Base-by-base conservation (phyloP, 2,888 invertebrate genomes). In the Eristalis tenax region DNA sequence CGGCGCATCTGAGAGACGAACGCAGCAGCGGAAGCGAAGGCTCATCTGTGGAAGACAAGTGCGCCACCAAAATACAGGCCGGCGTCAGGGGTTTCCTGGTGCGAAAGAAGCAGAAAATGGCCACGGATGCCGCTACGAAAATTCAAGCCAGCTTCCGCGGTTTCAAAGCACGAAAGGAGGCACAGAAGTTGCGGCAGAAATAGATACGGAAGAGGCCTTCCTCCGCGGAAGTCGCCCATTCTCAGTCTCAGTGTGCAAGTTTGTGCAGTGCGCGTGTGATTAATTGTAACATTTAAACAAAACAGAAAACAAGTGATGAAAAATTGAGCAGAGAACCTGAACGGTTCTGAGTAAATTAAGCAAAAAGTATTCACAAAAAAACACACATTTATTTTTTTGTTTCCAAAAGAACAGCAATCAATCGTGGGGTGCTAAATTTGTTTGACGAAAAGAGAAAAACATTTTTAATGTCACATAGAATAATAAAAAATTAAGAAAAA, bases 101-200 rank as follows among this genome's bases (percentile, higher is more conserved):
- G 28, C 90, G 93, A 3, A 92, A 93, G 84, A 90, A 92, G 80
- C 92, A 92, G 83, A 92, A 92, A 89, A 90, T 90, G 64, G 93
- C 91, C 18, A 89, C 91, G 5, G 93, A 93, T 86, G 93, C 93
- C 4, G 93, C 93, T 0, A 92, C 92, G 1, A 93, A 93, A 89
- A 93, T 93, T 78, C 93, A 93, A 88, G 93, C 93, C 0, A 91
- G 92, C 23, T 93, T 93, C 90, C 92, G 93, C n/a, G 93, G 93
- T n/a, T 93, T 93, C 79, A 93, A 92, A 89, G 91, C 91, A 28
- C 91, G 93, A 40, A 93, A 92, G 83, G 92, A 92, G 57, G 89
- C 90, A 4, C 91, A 92, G 77, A 91, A 92, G 70, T 61, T 92
- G 15, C 92, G 91, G 75, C 91, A 92, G 70, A 90, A 91, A 57